A percentile compares a stretch with the other conserved stretches of the same genome.
Evolutionary conservation across 2,113 vertebrate genomes (phyloP).

Genomic region (Dermatemys mawii): DNA sequence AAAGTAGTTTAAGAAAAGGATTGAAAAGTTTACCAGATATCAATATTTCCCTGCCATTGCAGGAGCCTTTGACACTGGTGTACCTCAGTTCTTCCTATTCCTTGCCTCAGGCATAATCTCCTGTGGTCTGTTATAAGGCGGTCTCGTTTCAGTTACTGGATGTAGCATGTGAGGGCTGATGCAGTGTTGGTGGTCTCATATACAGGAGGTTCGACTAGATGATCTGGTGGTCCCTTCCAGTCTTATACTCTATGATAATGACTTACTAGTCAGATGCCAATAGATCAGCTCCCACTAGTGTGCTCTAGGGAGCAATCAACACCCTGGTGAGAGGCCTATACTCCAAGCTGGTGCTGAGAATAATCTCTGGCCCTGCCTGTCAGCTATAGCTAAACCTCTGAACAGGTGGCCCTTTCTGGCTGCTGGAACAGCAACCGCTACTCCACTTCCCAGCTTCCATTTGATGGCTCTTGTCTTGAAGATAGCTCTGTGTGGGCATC

Average conservation of each 20-base stretch:
- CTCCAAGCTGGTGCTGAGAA: neutral
- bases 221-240: neutral
- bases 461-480: fast-evolving
- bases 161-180: neutral
- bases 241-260: neutral
- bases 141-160: neutral
- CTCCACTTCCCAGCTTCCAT: neutral
- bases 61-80: neutral
- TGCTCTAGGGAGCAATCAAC: neutral
- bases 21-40: neutral
- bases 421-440: too few relatives aligned
- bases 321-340: neutral
- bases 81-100: too few relatives aligned
- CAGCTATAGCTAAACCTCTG: neutral
- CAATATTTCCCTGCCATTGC: neutral
- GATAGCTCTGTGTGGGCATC: neutral
- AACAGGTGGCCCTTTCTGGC: too few relatives aligned
- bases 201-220: neutral
- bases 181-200: neutral
- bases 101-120: neutral
- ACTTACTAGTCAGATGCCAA: neutral
- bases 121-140: neutral
- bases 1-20: neutral
- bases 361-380: fast-evolving
- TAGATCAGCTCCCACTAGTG: neutral